phyloP scores from a whole-genome alignment of 2,797 vertebrate species.

The Rousettus madagascariensis region DNA sequence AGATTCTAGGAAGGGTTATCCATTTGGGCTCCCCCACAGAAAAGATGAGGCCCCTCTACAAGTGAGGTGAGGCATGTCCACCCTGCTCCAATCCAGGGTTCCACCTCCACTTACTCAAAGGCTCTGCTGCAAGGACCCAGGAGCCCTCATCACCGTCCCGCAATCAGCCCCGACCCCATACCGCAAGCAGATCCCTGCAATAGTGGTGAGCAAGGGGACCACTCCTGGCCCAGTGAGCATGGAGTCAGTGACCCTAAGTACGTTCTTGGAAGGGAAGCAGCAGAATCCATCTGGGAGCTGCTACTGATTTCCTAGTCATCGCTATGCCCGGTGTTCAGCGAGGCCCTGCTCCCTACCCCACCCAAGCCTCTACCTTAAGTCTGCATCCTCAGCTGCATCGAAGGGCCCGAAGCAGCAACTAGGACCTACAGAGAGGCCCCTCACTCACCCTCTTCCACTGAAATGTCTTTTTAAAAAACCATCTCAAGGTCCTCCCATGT shows the following conservation, averaged over 20 bases:
- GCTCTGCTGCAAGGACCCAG: background rate
- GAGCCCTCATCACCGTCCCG: background rate
- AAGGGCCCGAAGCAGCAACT: background rate
- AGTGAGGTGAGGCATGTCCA: conserved; percentile 11
- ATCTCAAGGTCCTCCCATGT: conserved; percentile 31
- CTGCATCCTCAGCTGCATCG: background rate
- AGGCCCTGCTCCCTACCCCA: background rate
- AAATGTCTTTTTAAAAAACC: background rate
- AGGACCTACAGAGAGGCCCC: background rate
- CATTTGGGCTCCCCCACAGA: conserved; percentile 25
- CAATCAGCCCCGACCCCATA: background rate
- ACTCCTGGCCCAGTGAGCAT: background rate
- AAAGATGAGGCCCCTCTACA: conserved; percentile 38
- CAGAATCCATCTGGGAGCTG: background rate
- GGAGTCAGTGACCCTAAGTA: background rate
- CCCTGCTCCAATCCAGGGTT: conserved; percentile 57
- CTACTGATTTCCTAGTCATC: background rate
- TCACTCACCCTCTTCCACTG: background rate
- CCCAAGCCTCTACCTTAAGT: background rate
- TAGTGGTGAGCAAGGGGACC: background rate
- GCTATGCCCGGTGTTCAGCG: background rate
- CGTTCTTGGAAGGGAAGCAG: background rate
- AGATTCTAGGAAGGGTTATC: conserved; percentile 46
- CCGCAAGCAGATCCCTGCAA: background rate
- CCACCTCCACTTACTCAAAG: conserved; percentile 52